A percentile compares a stretch with the other conserved stretches of the same genome.
Evolutionary conservation across 2,113 vertebrate genomes (phyloP).

Genomic region (Oceanodroma tethys): DNA sequence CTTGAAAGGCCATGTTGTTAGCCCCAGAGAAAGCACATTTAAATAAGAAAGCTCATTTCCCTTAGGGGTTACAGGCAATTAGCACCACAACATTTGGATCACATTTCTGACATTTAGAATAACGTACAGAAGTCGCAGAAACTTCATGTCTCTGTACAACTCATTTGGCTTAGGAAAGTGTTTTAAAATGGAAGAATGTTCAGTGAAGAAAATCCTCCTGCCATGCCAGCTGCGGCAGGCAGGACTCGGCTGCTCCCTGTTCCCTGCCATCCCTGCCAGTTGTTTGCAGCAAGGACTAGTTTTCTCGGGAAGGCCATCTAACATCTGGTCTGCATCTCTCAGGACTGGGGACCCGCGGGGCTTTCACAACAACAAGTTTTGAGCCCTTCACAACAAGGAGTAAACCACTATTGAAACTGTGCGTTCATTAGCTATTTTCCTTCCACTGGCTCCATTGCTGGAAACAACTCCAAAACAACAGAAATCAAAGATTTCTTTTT

Average conservation of each 20-base stretch:
- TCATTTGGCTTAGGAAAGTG: neutral
- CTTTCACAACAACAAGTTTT: neutral
- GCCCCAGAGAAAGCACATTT: neutral
- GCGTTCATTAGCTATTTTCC: neutral
- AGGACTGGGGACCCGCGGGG: neutral
- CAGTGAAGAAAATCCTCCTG: neutral
- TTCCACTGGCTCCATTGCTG: neutral
- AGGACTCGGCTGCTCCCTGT: neutral
- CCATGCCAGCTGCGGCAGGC: accelerated
- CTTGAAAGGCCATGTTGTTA: neutral
- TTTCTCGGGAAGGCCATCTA: neutral
- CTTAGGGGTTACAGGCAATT: slow-evolving; percentile 23
- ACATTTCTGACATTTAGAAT: slow-evolving; percentile 7
- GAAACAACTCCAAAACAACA: neutral
- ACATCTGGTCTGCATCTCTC: slow-evolving; percentile 10
- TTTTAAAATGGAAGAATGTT: neutral
- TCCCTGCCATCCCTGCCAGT: neutral
- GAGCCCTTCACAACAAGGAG: neutral
- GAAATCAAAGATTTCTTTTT: neutral
- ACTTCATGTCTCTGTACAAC: neutral
- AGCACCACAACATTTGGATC: slow-evolving; percentile 15
- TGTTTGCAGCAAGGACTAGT: neutral
- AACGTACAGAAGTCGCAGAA: neutral
- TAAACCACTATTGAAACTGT: slow-evolving; percentile 3
- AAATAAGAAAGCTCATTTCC: slow-evolving; percentile 34